Conservation (phyloP, 2,113 vertebrate species). For the Cephalopholis sonnerati region DNA sequence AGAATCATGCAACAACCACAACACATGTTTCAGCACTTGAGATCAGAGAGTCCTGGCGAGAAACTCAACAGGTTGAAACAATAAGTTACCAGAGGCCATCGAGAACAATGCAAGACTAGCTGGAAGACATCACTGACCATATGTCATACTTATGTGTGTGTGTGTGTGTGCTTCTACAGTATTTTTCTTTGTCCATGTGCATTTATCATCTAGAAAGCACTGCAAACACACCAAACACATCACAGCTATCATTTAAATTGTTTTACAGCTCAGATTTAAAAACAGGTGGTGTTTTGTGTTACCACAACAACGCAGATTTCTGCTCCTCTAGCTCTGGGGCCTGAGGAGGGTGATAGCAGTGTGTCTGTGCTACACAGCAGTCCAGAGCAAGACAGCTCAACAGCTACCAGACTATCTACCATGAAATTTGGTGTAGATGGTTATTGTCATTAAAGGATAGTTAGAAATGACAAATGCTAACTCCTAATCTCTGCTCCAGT, state of each 20-base stretch:
- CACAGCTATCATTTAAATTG: neutral
- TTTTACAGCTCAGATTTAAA: neutral
- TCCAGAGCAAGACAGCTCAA: neutral
- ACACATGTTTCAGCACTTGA: neutral
- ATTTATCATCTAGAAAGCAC: neutral
- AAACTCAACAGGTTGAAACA: conserved; percentile 23
- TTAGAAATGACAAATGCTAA: neutral
- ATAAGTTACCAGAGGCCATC: neutral
- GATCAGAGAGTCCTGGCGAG: neutral
- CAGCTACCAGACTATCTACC: neutral
- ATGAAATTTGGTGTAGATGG: neutral
- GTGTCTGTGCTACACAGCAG: neutral
- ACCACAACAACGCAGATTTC: neutral
- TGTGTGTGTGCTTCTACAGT: neutral
- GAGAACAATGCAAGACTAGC: neutral
- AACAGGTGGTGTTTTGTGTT: neutral
- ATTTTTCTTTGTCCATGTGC: neutral
- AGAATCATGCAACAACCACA: neutral
- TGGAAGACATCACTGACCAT: neutral
- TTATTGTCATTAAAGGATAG: neutral
- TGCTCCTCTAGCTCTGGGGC: neutral
- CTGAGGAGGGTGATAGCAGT: neutral
- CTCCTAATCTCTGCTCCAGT: neutral
- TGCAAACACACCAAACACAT: neutral
- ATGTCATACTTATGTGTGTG: neutral